phyloP scores from a whole-genome alignment of 2,797 vertebrate genomes.

The Gobionotothen gibberifrons region DNA sequence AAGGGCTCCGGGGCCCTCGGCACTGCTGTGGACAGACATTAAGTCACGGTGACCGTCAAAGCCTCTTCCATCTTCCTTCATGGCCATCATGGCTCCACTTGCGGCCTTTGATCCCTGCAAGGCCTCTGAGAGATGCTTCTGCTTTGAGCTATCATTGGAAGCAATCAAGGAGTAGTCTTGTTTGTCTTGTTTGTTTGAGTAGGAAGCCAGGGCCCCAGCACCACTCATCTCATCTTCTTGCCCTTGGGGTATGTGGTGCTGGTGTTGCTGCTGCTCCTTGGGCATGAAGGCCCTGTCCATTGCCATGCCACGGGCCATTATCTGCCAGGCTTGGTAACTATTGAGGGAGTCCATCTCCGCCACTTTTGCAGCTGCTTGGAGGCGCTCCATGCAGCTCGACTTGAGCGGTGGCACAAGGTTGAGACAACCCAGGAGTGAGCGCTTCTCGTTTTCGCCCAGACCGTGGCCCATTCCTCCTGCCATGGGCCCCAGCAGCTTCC shows the following conservation, averaged over 20 bases:
- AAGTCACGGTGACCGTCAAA: slow-evolving; percentile 93
- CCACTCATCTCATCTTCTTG: slow-evolving; percentile 92
- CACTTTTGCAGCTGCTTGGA: slow-evolving; percentile 97
- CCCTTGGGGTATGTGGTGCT: slow-evolving; percentile 88
- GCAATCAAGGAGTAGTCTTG: slow-evolving; percentile 92
- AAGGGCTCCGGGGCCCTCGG: slow-evolving; percentile 68
- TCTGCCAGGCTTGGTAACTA: slow-evolving; percentile 99
- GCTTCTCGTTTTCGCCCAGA: slow-evolving; percentile 94
- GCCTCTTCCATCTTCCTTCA: slow-evolving; percentile 90
- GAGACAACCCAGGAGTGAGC: slow-evolving; percentile 95
- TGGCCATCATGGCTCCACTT: slow-evolving; percentile 86
- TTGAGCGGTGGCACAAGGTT: slow-evolving; percentile 97
- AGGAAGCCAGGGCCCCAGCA: slow-evolving; percentile 86
- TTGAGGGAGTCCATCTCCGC: slow-evolving; percentile 98
- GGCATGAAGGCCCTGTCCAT: slow-evolving; percentile 97
- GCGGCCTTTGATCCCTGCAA: slow-evolving; percentile 91
- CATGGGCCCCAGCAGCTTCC: slow-evolving; percentile 94
- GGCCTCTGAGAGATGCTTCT: slow-evolving; percentile 93
- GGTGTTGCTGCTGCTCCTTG: slow-evolving; percentile 89
- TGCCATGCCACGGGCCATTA: slow-evolving; percentile 97
- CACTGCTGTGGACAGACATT: slow-evolving; percentile 84
- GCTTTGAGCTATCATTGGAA: slow-evolving; percentile 92
- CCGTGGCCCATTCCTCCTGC: slow-evolving; percentile 88
- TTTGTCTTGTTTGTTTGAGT: slow-evolving; percentile 91
- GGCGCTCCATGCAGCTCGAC: slow-evolving; percentile 97